Conservation (phyloP, 2,888 invertebrate species). For the Callyntrura sp. region DNA sequence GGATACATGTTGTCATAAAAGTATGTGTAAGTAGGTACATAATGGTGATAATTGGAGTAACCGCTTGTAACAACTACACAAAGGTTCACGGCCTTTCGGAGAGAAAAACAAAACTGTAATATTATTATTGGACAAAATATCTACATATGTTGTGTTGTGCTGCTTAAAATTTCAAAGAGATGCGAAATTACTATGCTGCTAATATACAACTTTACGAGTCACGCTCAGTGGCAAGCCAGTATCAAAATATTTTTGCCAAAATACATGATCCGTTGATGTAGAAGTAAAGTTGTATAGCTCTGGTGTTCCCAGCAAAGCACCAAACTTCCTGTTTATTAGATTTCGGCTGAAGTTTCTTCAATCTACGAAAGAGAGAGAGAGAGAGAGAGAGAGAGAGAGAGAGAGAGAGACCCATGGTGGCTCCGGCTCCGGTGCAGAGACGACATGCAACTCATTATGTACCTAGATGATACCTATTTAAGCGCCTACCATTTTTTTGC, state of each 20-base stretch:
- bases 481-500: too few species aligned
- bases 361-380: too few species aligned
- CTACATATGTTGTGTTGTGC: too few species aligned
- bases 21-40: not conserved
- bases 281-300: too few species aligned
- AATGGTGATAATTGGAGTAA: not conserved
- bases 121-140: too few species aligned
- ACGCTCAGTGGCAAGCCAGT: not conserved
- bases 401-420: too few species aligned
- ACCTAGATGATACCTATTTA: too few species aligned
- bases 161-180: too few species aligned
- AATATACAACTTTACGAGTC: constrained; percentile 10
- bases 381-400: too few species aligned
- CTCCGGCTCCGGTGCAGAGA: too few species aligned
- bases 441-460: too few species aligned
- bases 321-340: constrained; percentile 45
- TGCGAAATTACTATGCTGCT: not conserved
- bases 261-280: not conserved
- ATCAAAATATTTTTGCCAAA: constrained; percentile 42
- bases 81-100: constrained; percentile 33
- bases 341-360: not conserved
- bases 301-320: not conserved
- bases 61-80: constrained; percentile 16
- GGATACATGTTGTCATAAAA: not conserved
- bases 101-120: constrained; percentile 11